Percentiles rank a stretch among this genome's conserved stretches.
Conservation (phyloP, 2,113 vertebrate species). For the Paramormyrops kingsleyae region DNA sequence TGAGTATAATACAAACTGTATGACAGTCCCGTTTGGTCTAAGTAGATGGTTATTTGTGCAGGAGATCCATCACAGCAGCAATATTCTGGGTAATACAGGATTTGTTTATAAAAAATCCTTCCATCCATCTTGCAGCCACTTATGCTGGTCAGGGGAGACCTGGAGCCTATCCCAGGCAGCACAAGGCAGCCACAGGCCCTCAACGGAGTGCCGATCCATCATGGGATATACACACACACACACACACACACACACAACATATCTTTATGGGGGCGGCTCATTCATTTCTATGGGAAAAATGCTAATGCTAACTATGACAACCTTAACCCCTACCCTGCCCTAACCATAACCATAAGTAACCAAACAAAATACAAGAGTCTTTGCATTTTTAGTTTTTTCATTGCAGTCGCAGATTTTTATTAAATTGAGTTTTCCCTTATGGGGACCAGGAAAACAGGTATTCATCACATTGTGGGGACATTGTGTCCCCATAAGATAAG, state of each 20-base stretch:
- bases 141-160: not conserved
- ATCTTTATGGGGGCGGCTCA: too few species aligned
- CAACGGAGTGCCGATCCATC: not conserved
- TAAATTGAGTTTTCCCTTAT: not conserved
- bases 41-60: not conserved
- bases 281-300: too few species aligned
- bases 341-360: too few species aligned
- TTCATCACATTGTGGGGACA: too few species aligned
- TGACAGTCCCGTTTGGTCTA: not conserved
- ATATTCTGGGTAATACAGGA: not conserved
- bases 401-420: too few species aligned
- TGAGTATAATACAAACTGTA: not conserved
- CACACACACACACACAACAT: too few species aligned
- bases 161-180: not conserved
- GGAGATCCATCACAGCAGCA: not conserved
- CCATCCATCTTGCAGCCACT: not conserved
- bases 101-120: not conserved
- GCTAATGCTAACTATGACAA: too few species aligned
- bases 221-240: not conserved
- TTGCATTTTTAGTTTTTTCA: too few species aligned
- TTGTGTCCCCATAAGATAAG: too few species aligned
- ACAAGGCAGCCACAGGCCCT: not conserved
- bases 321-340: too few species aligned
- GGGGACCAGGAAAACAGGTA: too few species aligned
- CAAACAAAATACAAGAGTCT: too few species aligned